Base-by-base conservation (phyloP, 2,888 invertebrate genomes). In the Elaeidobius kamerunicus region DNA sequence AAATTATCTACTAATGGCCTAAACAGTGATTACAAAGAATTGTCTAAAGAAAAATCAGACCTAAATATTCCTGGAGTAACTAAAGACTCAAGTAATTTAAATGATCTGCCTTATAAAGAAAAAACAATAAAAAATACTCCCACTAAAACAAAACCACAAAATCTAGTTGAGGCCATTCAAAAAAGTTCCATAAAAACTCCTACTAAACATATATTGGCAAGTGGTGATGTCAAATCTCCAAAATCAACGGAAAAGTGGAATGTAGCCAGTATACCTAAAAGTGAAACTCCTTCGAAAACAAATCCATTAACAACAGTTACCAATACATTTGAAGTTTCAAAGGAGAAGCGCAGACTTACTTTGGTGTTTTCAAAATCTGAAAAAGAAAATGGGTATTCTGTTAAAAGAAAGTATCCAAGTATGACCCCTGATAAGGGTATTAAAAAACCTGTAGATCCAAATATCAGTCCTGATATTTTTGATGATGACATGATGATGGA, bases 401-500 rank as follows among this genome's bases (percentile, higher is more conserved):
- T 60, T 36, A 58, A 58, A 50, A 44, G 63, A n/a, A 64, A 63
- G 35, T 61, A 56, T 46, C 54, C 50, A 2, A 63, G 63, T 39
- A 35, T 61, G 19, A 69, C 69, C 2, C 70, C 70, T n/a, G 58
- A 61, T 36, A 70, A 68, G 56, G 45, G 46, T 44, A 61, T 58
- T 51, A 49, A 57, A 36, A 69, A 66, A 40, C 51, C 45, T n/a
- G 42, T 63, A 5, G 58, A 60, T 55, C 46, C 67, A 2, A 58
- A 63, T 35, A 30, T 67, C 6, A 73, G 72, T 45, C 86, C 86
- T 0, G 84, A 86, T 64, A 73, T 86, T 65, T 86, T 86, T 53
- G 82, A 82, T 54, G 79, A 78, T 45, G 76, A 36, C 6, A n/a
- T 45, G 7, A 15, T 30, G 16, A 17, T 19, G 18, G 28, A 50